A percentile compares a stretch with the other conserved stretches of the same genome.
Evolutionary conservation across 1,140 invertebrate genomes (phyloP).

Genomic region (Bombus turneri): DNA sequence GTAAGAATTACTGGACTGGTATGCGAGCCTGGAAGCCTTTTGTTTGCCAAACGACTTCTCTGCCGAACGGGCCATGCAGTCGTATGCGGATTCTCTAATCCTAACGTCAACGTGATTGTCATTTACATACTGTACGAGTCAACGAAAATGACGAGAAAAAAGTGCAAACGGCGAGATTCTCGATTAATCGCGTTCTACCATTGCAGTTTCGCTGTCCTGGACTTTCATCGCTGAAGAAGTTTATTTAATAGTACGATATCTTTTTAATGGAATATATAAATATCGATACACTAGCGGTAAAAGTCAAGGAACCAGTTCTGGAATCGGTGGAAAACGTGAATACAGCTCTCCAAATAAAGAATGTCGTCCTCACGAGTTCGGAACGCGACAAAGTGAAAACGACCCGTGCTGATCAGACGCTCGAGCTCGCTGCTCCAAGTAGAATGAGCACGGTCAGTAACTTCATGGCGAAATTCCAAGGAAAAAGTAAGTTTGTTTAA

Average conservation of each 20-base stretch:
- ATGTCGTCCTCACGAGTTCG: slow-evolving; percentile 27
- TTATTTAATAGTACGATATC: neutral
- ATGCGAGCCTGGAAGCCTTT: neutral
- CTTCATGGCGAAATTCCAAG: neutral
- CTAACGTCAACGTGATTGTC: neutral
- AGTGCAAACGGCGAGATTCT: neutral
- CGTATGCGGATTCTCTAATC: slow-evolving; percentile 21
- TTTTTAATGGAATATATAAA: too few species aligned
- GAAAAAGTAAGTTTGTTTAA: neutral
- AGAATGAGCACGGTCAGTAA: neutral
- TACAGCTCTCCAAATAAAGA: slow-evolving; percentile 56
- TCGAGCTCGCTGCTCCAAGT: too few species aligned
- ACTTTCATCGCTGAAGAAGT: neutral
- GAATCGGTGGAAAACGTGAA: slow-evolving; percentile 54
- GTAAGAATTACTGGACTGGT: slow-evolving; percentile 15
- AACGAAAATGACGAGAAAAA: neutral
- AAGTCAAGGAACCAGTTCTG: slow-evolving; percentile 55
- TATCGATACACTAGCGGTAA: slow-evolving; percentile 23
- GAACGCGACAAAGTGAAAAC: slow-evolving; percentile 48
- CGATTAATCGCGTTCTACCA: neutral
- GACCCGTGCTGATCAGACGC: slow-evolving; percentile 6
- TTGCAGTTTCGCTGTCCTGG: neutral
- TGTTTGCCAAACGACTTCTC: neutral
- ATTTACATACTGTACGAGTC: neutral
- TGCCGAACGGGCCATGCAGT: slow-evolving; percentile 2